Percentiles rank a stretch among this genome's conserved stretches.
phyloP scores from a whole-genome alignment of 2,888 invertebrate genomes.

The Xylota segnis region DNA sequence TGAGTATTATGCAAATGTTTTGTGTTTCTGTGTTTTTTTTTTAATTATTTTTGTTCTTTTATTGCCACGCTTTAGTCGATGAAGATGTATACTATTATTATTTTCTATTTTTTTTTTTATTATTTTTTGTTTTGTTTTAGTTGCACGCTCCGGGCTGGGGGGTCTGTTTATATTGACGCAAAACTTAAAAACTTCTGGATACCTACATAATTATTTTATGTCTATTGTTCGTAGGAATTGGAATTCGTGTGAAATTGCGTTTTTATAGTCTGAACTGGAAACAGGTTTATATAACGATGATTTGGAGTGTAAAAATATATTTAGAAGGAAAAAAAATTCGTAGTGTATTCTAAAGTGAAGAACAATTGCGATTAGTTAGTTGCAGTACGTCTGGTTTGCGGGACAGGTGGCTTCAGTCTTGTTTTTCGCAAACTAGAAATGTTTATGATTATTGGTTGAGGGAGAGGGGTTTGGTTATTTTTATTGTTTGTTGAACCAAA shows the following conservation, averaged over 20 bases:
- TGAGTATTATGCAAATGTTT: slow-evolving; percentile 42
- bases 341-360: too few relatives aligned
- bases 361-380: neutral
- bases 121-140: neutral
- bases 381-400: neutral
- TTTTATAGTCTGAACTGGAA: slow-evolving; percentile 10
- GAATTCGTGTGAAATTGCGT: neutral
- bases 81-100: neutral
- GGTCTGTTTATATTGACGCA: slow-evolving; percentile 4
- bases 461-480: neutral
- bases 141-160: neutral
- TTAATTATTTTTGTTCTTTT: slow-evolving; percentile 54
- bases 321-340: too few relatives aligned
- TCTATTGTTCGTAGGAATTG: slow-evolving; percentile 4
- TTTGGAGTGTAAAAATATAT: neutral
- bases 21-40: neutral
- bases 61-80: slow-evolving; percentile 28
- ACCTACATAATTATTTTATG: slow-evolving; percentile 4
- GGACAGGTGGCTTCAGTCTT: neutral
- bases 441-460: neutral
- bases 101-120: neutral
- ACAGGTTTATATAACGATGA: slow-evolving; percentile 16
- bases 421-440: neutral
- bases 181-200: slow-evolving; percentile 4
- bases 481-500: neutral